Evolutionary conservation across 2,888 invertebrate species (phyloP), one percentile per base, ranked within the genome.

Genomic region (Eledona agricola): DNA sequence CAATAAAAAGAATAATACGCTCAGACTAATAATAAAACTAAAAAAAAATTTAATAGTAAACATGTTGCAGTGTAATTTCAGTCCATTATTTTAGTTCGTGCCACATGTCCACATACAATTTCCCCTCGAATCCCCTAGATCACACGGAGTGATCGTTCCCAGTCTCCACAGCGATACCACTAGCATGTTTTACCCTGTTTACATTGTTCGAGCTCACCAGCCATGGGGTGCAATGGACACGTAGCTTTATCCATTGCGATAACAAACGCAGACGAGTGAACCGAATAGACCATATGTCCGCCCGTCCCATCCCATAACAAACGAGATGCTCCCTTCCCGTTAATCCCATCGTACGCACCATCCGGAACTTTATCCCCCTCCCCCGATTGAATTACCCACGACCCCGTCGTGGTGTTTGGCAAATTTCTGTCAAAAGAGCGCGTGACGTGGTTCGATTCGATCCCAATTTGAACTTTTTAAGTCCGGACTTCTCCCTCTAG

Each of bases 171-270:
- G 20, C 7, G 34, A 29, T 38, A 38, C 19, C 29, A 6, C 11
- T 12, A 23, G 29, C 37, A 31, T 45, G 29, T 38, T 51, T 45
- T 45, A 42, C 37, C 35, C 45, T 51, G 51, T 45, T 51, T 51
- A 23, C 31, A 51, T 51, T 51, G 45, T 51, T 37, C 43, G 28
- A 32, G 35, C 15, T 40, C 25, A 25, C 6, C 15, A 4, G 25
- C 20, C 17, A 47, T 47, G 46, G 43, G 40, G 22, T 37, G 37
- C 26, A 22, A 45, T 29, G 51, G 51, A 37, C 51, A 45, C 45
- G 51, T 51, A 37, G 29, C 37, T 37, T 16, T 45, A 31, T 45
- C 37, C 31, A 29, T 29, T 16, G 22, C 38, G 51, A 51, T 51
- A 45, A 45, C 51, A 51, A 42, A 37, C 31, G 42, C 22, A 37